Percentiles rank a stretch among this genome's conserved stretches.
These are phyloP conservation scores for Chionomys nivalis DNA, from an alignment of 2,113 vertebrate genomes.

Conservation along the genomic window DNA sequence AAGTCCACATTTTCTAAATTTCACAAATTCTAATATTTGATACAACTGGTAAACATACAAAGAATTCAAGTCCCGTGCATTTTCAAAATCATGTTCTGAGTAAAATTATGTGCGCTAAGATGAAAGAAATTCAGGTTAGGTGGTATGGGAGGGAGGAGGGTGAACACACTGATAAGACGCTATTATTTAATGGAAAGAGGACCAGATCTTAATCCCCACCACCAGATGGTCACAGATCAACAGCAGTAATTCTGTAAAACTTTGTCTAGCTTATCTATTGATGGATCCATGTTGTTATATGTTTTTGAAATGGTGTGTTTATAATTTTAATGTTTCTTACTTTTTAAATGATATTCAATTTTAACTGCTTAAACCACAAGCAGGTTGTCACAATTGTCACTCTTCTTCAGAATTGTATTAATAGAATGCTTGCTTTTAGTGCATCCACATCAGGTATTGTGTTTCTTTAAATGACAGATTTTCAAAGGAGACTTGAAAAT, in stretches of 20 bases:
- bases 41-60: conserved; percentile 11
- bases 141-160: not conserved
- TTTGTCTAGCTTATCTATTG: conserved; percentile 49
- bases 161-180: not conserved
- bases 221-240: conserved; percentile 50
- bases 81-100: conserved; percentile 31
- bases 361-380: conserved; percentile 9
- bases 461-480: conserved; percentile 10
- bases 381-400: not conserved
- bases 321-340: not conserved
- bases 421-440: not conserved
- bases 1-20: not conserved
- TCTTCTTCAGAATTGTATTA: not conserved
- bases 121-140: not conserved
- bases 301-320: conserved; percentile 23
- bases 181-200: conserved; percentile 50
- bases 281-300: not conserved
- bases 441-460: not conserved
- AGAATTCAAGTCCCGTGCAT: not conserved
- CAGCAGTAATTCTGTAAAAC: conserved; percentile 47
- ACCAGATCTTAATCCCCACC: conserved; percentile 43
- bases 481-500: not conserved
- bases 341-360: not conserved
- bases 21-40: not conserved
- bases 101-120: not conserved